A percentile compares a stretch with the other conserved stretches of the same genome.
Evolutionary conservation across 2,113 vertebrate genomes (phyloP).

Genomic region (Aptenodytes forsteri): DNA sequence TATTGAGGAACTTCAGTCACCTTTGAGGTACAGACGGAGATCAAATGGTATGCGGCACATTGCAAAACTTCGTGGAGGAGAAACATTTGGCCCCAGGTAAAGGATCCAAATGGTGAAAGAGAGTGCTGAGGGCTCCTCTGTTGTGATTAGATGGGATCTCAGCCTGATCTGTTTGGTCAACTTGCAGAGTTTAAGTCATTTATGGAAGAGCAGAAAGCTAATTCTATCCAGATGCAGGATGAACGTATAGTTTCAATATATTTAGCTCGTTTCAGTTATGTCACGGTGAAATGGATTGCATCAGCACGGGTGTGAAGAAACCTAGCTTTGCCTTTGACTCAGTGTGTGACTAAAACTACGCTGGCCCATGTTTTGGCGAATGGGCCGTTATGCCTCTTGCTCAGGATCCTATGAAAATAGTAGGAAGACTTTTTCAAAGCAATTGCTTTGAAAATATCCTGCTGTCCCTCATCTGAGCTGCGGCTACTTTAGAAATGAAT

Average conservation of each 20-base stretch:
- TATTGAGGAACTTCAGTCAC: background rate
- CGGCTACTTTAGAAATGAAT: background rate
- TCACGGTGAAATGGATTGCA: background rate
- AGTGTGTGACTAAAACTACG: rapidly evolving
- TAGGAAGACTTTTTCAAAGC: background rate
- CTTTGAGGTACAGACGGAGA: background rate
- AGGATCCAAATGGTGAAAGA: background rate
- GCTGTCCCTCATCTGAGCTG: background rate
- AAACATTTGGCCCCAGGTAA: background rate
- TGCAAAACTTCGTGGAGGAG: background rate
- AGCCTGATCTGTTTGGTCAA: background rate
- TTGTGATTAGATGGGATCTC: background rate
- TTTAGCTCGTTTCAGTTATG: background rate
- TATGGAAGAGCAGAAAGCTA: background rate
- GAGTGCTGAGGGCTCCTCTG: background rate
- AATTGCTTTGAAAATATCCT: background rate
- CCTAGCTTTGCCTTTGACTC: background rate
- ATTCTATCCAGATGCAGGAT: background rate
- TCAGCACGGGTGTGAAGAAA: background rate
- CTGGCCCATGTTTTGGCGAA: background rate
- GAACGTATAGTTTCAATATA: background rate
- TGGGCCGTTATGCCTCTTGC: rapidly evolving
- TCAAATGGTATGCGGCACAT: background rate
- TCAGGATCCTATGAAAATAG: background rate
- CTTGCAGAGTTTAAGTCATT: background rate